Conservation (phyloP, 2,888 invertebrate species). For the Himalopsyche kuldschensis region DNA sequence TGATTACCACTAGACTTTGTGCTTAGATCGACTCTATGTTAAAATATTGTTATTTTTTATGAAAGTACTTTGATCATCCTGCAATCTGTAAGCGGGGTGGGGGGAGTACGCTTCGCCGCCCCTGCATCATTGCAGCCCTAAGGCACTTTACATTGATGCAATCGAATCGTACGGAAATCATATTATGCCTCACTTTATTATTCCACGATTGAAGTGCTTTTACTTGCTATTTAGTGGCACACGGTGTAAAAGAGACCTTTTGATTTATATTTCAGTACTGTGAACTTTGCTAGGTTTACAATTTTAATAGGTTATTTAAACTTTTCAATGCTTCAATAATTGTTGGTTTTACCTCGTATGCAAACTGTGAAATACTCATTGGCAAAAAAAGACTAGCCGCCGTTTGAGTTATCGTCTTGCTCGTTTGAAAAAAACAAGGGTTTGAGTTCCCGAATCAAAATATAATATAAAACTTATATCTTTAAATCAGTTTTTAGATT, state of each 20-base stretch:
- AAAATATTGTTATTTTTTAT: not conserved
- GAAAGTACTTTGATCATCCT: not conserved
- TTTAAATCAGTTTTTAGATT: too few relatives aligned
- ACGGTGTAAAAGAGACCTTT: not conserved
- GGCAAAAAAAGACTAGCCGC: too few relatives aligned
- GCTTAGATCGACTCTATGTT: too few relatives aligned
- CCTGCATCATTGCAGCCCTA: not conserved
- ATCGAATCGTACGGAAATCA: conserved; percentile 35
- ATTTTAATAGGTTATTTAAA: too few relatives aligned
- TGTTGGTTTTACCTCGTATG: too few relatives aligned
- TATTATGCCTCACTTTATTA: conserved; percentile 39
- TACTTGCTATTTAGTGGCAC: conserved; percentile 19
- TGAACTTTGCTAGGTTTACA: not conserved
- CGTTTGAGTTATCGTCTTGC: too few relatives aligned
- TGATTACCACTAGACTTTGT: too few relatives aligned
- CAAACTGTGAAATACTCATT: too few relatives aligned
- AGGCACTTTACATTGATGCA: conserved; percentile 22
- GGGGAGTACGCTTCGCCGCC: not conserved
- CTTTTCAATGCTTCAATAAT: too few relatives aligned
- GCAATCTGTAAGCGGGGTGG: not conserved
- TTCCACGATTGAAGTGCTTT: conserved; percentile 38
- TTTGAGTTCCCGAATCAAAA: too few relatives aligned
- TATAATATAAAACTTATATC: too few relatives aligned
- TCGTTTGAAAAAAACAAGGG: too few relatives aligned
- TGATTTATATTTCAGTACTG: not conserved